Evolutionary conservation across 2,113 vertebrate species (phyloP), one percentile per base, ranked within the genome.

Genomic region (Carassius gibelio): DNA sequence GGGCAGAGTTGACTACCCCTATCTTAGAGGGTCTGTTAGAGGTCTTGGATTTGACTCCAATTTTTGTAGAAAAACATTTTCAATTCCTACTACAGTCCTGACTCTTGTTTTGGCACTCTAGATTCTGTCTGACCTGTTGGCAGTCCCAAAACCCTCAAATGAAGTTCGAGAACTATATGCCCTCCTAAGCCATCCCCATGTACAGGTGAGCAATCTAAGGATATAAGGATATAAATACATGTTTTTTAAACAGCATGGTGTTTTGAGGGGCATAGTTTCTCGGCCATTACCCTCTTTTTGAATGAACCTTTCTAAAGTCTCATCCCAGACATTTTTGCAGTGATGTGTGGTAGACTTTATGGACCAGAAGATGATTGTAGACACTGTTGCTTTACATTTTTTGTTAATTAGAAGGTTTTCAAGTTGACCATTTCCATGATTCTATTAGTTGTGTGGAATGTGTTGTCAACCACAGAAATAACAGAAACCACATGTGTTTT

Each of bases 161-260:
- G 97, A 99, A 11, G 92, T 94, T 82, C 94, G 90, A 89, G 97
- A 99, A 89, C 94, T 99, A 2, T 95, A 92, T 59, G 85, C 85
- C 8, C 94, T 97, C 4, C 93, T 99, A 69, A 93, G 92, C 76
- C 91, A 93, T 82, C 94, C 97, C 3, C 94, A 99, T 86, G 89
- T 97, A 71, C 96, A 97, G 96, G 98, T 94, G 89, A 93, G 93
- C 64, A 61, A 17, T 8, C 14, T 19, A 45, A 45, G 42, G 42
- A 42, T 42, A 30, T 30, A 30, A 30, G 30, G 30, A 30, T 30
- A 30, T 17, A 21, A 6, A 13, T 9, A 19, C 19, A 8, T 6
- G 17, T 55, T 52, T 55, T 34, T 59, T 17, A 50, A 23, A 26
- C 17, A 52, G 23, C 30, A 68, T 17, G 30, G 1, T 15, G 6